A percentile compares a stretch with the other conserved stretches of the same genome.
Conservation (phyloP, 2,888 invertebrate genomes). For the Cryptus armator region DNA sequence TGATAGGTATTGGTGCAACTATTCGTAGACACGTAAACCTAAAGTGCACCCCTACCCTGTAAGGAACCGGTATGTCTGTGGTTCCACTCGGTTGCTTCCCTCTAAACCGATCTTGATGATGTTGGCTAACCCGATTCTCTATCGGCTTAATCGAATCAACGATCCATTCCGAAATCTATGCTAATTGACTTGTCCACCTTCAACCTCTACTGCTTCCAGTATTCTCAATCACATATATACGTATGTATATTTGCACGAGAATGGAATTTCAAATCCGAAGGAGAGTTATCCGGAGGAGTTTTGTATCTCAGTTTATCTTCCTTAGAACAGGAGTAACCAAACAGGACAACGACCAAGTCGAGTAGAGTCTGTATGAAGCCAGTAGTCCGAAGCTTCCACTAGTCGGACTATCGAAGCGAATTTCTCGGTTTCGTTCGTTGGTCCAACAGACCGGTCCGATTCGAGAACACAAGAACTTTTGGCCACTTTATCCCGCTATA, state of each 20-base stretch:
- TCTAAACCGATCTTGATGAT: conserved; percentile 56
- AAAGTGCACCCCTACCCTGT: background rate
- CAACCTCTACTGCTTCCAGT: background rate
- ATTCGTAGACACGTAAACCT: background rate
- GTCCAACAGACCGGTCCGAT: background rate
- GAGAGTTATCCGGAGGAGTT: background rate
- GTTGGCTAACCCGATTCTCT: conserved; percentile 57
- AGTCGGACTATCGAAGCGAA: background rate
- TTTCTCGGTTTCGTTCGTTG: background rate
- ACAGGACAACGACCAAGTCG: background rate
- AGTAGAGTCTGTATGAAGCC: background rate
- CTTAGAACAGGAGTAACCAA: background rate
- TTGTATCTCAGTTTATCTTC: background rate
- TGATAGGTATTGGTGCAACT: conserved; percentile 5
- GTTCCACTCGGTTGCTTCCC: background rate
- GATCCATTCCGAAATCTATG: conserved; percentile 54
- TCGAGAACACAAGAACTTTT: conserved; percentile 33
- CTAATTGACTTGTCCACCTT: conserved; percentile 42
- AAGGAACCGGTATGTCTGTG: conserved; percentile 14
- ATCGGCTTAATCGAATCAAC: conserved; percentile 65
- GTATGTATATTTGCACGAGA: background rate
- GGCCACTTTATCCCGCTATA: conserved; percentile 19
- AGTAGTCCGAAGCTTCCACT: background rate
- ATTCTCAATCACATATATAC: background rate
- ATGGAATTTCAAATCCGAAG: background rate